Percentiles rank a stretch among this genome's conserved stretches.
These are phyloP conservation scores for Theretra japonica DNA, from an alignment of 2,888 invertebrate species.

Conservation along the genomic window DNA sequence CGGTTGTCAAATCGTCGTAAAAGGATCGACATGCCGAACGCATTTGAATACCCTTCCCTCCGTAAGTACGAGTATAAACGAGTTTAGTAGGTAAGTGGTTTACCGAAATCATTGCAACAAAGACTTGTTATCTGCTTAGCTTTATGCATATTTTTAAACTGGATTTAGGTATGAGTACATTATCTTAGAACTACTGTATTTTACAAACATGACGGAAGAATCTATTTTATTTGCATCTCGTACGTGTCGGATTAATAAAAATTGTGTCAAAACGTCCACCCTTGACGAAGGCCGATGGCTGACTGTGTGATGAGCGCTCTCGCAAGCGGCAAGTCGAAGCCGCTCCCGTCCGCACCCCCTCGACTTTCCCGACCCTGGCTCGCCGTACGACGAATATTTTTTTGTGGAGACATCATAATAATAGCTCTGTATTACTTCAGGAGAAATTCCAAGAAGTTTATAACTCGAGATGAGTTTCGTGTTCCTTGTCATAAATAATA, in stretches of 20 bases:
- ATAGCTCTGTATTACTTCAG: constrained; percentile 85
- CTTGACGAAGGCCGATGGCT: constrained; percentile 4
- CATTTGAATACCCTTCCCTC: constrained; percentile 38
- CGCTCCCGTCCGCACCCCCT: constrained; percentile 56
- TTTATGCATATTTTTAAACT: neutral
- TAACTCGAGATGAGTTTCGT: constrained; percentile 85
- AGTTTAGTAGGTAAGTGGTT: constrained; percentile 24
- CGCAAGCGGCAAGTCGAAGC: constrained; percentile 45
- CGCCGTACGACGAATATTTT: constrained; percentile 75
- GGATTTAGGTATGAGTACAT: neutral
- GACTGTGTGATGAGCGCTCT: neutral
- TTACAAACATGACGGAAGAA: neutral
- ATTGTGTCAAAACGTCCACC: neutral
- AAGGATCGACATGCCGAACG: constrained; percentile 57
- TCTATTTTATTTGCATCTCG: neutral
- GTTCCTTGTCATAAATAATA: constrained; percentile 85
- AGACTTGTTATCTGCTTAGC: neutral
- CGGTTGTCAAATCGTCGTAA: constrained; percentile 62
- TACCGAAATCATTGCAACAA: constrained; percentile 32
- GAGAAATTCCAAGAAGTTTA: constrained; percentile 85
- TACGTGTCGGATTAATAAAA: neutral
- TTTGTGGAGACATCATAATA: constrained; percentile 85
- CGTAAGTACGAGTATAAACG: constrained; percentile 26
- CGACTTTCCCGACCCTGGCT: constrained; percentile 62
- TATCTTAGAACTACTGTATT: neutral